Conservation (phyloP, 2,888 invertebrate genomes). For the Blastobasis adustella region DNA sequence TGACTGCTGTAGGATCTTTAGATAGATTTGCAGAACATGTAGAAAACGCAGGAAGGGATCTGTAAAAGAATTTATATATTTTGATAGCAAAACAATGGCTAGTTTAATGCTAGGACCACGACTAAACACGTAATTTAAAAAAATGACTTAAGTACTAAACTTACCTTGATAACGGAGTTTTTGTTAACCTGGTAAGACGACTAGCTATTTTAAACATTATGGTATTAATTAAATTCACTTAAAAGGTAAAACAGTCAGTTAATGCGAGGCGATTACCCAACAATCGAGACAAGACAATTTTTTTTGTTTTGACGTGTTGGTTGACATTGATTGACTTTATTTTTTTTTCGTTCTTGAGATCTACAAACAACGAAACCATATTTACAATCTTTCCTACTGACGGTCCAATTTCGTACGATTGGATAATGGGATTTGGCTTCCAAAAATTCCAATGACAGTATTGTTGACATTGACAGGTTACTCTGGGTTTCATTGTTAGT, state of each 20-base stretch:
- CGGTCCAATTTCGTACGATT: too few species aligned
- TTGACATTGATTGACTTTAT: not conserved
- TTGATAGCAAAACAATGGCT: not conserved
- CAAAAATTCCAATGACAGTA: too few species aligned
- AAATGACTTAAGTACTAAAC: not conserved
- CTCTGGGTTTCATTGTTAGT: too few species aligned
- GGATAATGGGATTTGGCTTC: too few species aligned
- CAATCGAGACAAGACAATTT: not conserved
- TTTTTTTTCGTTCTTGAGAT: not conserved
- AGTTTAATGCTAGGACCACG: not conserved
- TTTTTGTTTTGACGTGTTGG: too few species aligned
- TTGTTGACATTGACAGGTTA: too few species aligned
- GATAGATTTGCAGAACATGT: constrained; percentile 24
- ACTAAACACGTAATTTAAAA: not conserved
- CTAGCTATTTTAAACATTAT: constrained; percentile 48
- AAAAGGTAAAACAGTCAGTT: too few species aligned
- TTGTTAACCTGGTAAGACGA: constrained; percentile 34
- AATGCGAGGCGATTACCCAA: not conserved
- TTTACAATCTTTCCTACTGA: too few species aligned
- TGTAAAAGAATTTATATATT: constrained; percentile 20
- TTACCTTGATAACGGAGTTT: constrained; percentile 42
- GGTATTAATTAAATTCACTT: too few species aligned
- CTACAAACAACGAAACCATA: too few species aligned
- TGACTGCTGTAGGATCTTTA: constrained; percentile 34
- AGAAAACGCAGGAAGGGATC: constrained; percentile 49